These are phyloP conservation scores for Serripes groenlandicus DNA, from an alignment of 2,888 invertebrate genomes.

Conservation along the genomic window DNA sequence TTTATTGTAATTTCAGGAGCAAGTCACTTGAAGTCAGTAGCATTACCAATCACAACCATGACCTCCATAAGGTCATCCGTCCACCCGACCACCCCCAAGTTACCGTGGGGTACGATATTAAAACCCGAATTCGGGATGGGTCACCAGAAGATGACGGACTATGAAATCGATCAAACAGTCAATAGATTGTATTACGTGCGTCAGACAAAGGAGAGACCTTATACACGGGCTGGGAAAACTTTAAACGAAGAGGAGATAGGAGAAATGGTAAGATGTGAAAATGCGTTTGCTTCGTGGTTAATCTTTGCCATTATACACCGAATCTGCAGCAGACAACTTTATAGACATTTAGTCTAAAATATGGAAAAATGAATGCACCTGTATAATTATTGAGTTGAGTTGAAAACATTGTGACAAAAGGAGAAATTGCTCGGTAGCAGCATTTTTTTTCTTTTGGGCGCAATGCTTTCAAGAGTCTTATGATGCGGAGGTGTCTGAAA, in stretches of 20 bases:
- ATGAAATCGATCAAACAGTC: conserved; percentile 84
- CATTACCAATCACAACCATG: neutral
- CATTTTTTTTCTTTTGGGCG: too few species aligned
- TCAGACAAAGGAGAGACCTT: conserved; percentile 61
- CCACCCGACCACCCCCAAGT: conserved; percentile 80
- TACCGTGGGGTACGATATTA: conserved; percentile 85
- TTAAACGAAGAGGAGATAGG: conserved; percentile 70
- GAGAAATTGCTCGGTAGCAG: too few species aligned
- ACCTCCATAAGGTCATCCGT: conserved; percentile 83
- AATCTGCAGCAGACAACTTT: too few species aligned
- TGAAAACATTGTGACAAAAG: too few species aligned
- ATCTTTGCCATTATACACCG: too few species aligned
- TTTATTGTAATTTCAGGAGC: neutral
- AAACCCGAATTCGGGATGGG: conserved; percentile 85
- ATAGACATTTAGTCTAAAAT: too few species aligned
- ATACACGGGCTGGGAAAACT: conserved; percentile 68
- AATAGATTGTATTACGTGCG: conserved; percentile 77
- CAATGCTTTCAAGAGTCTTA: too few species aligned
- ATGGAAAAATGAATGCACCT: too few species aligned
- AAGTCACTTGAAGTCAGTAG: neutral
- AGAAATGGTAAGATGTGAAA: conserved; percentile 79
- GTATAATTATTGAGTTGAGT: too few species aligned
- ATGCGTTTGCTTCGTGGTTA: too few species aligned
- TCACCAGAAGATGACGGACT: conserved; percentile 84
- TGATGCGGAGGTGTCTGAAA: too few species aligned